Base-by-base conservation (phyloP, 2,888 invertebrate species). In the Trachelus stipa region DNA sequence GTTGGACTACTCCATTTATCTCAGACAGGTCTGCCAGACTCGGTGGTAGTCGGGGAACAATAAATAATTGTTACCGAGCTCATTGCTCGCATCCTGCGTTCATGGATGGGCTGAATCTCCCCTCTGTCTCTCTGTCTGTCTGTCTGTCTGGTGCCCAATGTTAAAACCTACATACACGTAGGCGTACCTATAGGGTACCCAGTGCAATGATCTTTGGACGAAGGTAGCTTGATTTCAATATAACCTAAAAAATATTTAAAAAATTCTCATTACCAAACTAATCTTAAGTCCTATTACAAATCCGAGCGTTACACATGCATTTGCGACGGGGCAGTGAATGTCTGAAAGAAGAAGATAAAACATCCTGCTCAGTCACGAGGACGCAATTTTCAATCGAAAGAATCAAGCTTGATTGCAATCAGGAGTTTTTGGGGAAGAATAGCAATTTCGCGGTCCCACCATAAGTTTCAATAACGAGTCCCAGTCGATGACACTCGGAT, bases 81-180 rank as follows among this genome's bases (percentile, higher is more conserved):
- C 89, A 90, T 91, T 91, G 91, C 88, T 85, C 86, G 90, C 90
- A 91, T 91, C 90, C 90, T 90, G 90, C 88, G 82, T 86, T 84
- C 83, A 85, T 85, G 81, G 84, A 84, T 80, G 78, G 79, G 82
- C 84, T 82, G 82, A 80, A 81, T 85, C 84, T 87, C 88, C 90
- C 89, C 86, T 87, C 86, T 86, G 87, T 86, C 83, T 82, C 83
- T 85, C 86, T 83, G 87, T 88, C 86, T 87, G 86, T 85, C 85
- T 84, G 85, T 85, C 82, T 84, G 87, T 87, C 86, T 86, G 80
- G 85, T 79, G 23, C 56, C 56, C 56, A 56, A 56, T 56, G 56
- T 56, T 9, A 23, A 23, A 56, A 56, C 23, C 56, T 56, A 56
- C 9, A 23, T 23, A 9, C 9, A 56, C 2, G 56, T 23, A 56